Conservation (phyloP, 2,888 invertebrate species). For the Drosophila histrio region DNA sequence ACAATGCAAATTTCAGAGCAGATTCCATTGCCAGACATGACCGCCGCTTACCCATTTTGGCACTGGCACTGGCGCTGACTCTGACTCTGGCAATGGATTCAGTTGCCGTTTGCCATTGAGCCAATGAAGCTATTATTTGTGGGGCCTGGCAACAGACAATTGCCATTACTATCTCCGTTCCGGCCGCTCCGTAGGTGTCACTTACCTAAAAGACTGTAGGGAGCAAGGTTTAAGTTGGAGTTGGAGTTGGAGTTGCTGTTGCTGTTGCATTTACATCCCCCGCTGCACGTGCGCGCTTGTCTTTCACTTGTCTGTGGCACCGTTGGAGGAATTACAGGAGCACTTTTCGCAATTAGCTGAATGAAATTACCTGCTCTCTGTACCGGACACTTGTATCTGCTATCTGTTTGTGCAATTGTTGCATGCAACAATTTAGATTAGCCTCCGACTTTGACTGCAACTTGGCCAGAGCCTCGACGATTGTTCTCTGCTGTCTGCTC, state of each 20-base stretch:
- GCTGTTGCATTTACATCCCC: conserved; percentile 26
- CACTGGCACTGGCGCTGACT: conserved; percentile 32
- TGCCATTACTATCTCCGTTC: conserved; percentile 41
- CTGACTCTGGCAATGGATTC: conserved; percentile 31
- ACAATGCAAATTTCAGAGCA: conserved; percentile 78
- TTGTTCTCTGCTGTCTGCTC: conserved; percentile 62
- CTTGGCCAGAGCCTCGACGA: conserved; percentile 38
- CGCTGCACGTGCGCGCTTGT: conserved; percentile 65
- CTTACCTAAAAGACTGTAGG: conserved; percentile 58
- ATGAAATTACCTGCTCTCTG: conserved; percentile 74
- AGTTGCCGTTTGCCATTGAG: conserved; percentile 14
- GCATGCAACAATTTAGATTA: conserved; percentile 82
- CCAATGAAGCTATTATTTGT: conserved; percentile 80
- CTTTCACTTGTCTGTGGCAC: conserved; percentile 68
- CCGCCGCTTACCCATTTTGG: conserved; percentile 56
- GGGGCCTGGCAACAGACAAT: conserved; percentile 54
- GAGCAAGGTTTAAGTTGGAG: conserved; percentile 8
- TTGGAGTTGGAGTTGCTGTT: conserved; percentile 13
- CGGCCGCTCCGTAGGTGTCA: conserved; percentile 66
- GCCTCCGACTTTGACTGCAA: conserved; percentile 40
- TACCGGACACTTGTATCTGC: conserved; percentile 51
- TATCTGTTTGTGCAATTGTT: conserved; percentile 60
- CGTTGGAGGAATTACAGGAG: conserved; percentile 71
- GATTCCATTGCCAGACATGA: conserved; percentile 67
- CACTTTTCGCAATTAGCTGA: conserved; percentile 82